These are phyloP conservation scores for Columbina picui DNA, from an alignment of 2,113 vertebrate genomes.

Conservation along the genomic window DNA sequence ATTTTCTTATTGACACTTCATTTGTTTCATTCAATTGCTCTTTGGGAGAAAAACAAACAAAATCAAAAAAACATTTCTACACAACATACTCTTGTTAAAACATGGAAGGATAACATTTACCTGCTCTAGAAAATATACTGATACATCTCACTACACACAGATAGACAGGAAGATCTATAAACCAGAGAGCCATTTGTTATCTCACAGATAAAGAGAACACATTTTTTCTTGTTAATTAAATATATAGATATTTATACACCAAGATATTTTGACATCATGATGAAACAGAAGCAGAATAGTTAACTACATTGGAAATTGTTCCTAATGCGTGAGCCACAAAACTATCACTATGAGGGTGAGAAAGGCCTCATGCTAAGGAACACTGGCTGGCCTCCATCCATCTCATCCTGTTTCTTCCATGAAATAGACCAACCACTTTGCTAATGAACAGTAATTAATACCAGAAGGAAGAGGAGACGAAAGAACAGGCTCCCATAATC, in stretches of 20 bases:
- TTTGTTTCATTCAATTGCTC: background rate
- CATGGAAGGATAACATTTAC: background rate
- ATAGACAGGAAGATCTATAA: background rate
- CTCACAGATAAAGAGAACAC: background rate
- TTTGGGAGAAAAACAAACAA: background rate
- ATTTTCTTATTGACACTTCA: background rate
- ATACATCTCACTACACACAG: background rate
- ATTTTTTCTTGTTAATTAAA: background rate
- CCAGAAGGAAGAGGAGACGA: conserved; percentile 5
- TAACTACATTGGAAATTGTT: background rate
- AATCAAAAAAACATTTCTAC: background rate
- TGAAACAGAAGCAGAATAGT: conserved; percentile 9
- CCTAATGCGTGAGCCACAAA: background rate
- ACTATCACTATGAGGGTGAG: conserved; percentile 19
- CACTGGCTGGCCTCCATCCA: conserved; percentile 33
- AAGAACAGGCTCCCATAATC: background rate
- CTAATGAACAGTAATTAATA: conserved; percentile 22
- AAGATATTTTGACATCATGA: background rate
- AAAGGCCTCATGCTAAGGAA: conserved; percentile 26
- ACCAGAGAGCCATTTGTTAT: background rate
- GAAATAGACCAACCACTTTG: conserved; percentile 23
- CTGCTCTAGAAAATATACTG: background rate
- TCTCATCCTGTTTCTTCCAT: conserved; percentile 26
- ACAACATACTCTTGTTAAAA: background rate
- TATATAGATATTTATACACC: background rate